Evolutionary conservation across 37 sponge, comb jelly and placozoan species (phyloP), one percentile per base, ranked within the genome.

Genomic region (Spongilla lacustris): DNA sequence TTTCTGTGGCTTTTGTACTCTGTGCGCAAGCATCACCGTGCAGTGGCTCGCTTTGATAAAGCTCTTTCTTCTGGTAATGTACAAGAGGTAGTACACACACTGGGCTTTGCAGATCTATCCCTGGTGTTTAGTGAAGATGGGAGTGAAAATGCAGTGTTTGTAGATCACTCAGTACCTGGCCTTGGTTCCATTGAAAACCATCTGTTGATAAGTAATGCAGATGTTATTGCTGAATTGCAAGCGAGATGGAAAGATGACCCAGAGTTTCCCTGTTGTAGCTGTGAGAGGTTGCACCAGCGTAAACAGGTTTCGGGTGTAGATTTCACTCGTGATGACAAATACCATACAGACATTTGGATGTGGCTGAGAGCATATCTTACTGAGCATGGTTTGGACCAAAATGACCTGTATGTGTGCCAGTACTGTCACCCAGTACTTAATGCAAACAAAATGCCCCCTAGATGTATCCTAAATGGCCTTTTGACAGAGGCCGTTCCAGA

Each of bases 381-480:
- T 25, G 33, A 85, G 69, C 27, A 78, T 13, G 14, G 69, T 36
- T 75, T 70, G 66, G 38, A 34, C 19, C 36, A 24, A 29, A 19
- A 79, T 17, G 2, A 38, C 13, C 50, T 74, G 31, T 91, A 76
- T 66, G 58, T 82, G 86, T 91, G 87, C 79, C 24, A 91, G 34
- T 79, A 92, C 79, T 92, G 93, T 41, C 71, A 50, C 33, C 69
- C 82, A 27, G 14, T 24, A 12, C 29, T 89, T 3, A 93, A 68
- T 19, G 35, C 3, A 23, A 46, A 73, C 26, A 89, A 74, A 30
- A 82, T 93, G 86, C 89, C 89, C 30, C 36, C 86, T 32, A 10
- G 86, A 6, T 89, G 89, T 81, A 79, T 89, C n/a, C 84, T 93
- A 4, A 93, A 93, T 83, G 93, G 86, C 41, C 70, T 89, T 35